Evolutionary conservation across 2,888 invertebrate genomes (phyloP).

Genomic region (Petrophora chlorosata): DNA sequence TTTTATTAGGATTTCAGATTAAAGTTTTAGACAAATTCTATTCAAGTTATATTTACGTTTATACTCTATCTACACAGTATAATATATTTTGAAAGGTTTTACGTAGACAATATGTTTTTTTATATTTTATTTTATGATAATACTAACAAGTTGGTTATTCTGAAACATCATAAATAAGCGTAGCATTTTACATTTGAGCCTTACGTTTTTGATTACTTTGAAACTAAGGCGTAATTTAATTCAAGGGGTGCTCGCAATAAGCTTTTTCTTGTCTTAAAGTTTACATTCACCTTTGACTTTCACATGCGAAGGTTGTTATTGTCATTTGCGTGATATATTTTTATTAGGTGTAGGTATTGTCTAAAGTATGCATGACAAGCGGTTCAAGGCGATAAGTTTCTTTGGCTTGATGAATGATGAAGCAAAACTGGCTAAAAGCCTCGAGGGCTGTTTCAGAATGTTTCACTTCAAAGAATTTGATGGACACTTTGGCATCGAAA

Average conservation of each 20-base stretch:
- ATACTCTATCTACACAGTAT: no score
- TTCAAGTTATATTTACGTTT: no score
- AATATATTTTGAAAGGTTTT: no score
- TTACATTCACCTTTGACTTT: slow-evolving; percentile 30
- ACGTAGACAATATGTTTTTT: no score
- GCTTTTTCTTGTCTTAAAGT: slow-evolving; percentile 15
- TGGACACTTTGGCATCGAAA: slow-evolving; percentile 1
- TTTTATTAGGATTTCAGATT: no score
- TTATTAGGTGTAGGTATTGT: neutral
- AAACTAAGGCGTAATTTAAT: slow-evolving; percentile 8
- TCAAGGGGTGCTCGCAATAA: neutral
- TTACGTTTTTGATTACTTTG: no score
- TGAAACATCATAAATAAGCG: no score
- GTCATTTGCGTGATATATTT: slow-evolving; percentile 21
- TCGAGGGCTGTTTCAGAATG: neutral
- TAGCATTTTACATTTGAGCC: no score
- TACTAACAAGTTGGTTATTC: no score
- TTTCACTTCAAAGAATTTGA: slow-evolving; percentile 6
- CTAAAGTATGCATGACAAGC: neutral
- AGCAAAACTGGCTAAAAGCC: slow-evolving; percentile 4
- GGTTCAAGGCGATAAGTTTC: neutral
- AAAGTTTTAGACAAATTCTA: no score
- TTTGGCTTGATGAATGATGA: neutral
- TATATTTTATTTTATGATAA: no score
- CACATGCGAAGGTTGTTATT: slow-evolving; percentile 24